Conservation (phyloP, 2,113 vertebrate species). For the Mirza zaza region DNA sequence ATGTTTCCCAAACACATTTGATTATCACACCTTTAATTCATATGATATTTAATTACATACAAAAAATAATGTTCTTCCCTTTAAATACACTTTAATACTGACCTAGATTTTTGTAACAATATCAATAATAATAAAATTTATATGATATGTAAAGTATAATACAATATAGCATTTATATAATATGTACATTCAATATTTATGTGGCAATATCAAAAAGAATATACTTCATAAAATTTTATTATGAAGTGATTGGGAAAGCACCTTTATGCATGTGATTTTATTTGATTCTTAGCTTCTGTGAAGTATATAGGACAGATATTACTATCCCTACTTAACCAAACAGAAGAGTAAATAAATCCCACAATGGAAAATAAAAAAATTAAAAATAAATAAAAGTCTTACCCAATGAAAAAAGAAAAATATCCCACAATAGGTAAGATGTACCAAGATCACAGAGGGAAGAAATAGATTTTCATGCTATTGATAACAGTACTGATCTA, state of each 20-base stretch:
- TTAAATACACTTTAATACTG: constrained; percentile 1
- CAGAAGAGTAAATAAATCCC: not conserved
- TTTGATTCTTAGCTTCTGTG: not conserved
- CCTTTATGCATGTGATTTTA: constrained; percentile 7
- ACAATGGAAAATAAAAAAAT: not conserved
- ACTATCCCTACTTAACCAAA: constrained; percentile 17
- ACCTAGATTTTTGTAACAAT: not conserved
- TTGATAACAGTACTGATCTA: not conserved
- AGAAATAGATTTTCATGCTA: not conserved
- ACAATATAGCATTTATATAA: constrained; percentile 12
- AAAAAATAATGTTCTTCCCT: constrained; percentile 30
- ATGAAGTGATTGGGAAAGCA: not conserved
- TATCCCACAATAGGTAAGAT: not conserved
- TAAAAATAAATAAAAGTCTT: too few species aligned
- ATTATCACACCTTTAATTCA: not conserved
- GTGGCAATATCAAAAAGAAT: constrained; percentile 3
- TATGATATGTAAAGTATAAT: not conserved
- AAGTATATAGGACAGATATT: not conserved
- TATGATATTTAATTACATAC: not conserved
- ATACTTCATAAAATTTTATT: constrained; percentile 15
- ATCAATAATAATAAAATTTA: constrained; percentile 1
- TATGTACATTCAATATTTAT: not conserved
- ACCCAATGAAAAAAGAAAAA: too few species aligned
- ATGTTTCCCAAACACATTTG: not conserved
- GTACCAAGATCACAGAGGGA: not conserved